Evolutionary conservation across 2,797 vertebrate genomes (phyloP), one percentile per base, ranked within the genome.

Genomic region (Otolemur crassicaudatus): DNA sequence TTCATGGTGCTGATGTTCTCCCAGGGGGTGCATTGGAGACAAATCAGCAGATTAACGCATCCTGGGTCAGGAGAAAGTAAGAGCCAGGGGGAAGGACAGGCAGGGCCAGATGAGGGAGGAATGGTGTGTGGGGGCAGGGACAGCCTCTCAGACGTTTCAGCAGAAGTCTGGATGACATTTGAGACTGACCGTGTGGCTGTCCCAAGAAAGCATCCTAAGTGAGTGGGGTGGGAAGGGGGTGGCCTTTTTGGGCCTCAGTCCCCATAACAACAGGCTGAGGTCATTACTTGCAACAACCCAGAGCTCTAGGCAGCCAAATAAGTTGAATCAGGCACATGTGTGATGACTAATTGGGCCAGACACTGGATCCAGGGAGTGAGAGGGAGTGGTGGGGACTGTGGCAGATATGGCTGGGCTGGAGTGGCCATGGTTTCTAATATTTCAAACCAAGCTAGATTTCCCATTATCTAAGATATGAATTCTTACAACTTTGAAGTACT

Each of bases 81-180:
- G 72, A 43, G 7, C 63, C 20, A 2, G 0, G 56, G 34, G 7
- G 61, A 31, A 46, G n/a, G 58, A 17, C 34, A 70, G 43, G 43
- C n/a, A 2, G 67, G 69, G 7, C 49, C 4, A 4, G 17, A n/a
- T 0, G 0, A 10, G 43, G 46, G 19, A 13, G 29, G 8, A 1
- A 11, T 0, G 14, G 4, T 3, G 20, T 31, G 2, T 10, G 13
- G 2, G 2, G 75, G 22, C 0, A 25, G 1, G 13, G 49, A 69
- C 22, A 22, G 69, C 12, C 53, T 60, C 61, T 37, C 79, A 5
- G 67, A 63, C 53, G 0, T 1, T 10, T 58, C 34, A 61, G 73
- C 16, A n/a, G 77, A 56, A 63, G n/a, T 11, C 40, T 61, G 92
- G 77, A 37, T 3, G 72, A 49, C 40, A 61, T 2, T 84, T 12